These are phyloP conservation scores for Bos taurus DNA, from an alignment of 2,113 vertebrate species.

Conservation along the genomic window ARS-UCD2.0 NC_037330.1:79969001-79969500, in stretches of 20 bases:
- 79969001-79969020: not conserved
- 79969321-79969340: not conserved
- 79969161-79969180: not conserved
- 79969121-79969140: not conserved
- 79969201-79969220: not conserved
- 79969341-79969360: not conserved
- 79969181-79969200: not conserved
- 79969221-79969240: not conserved
- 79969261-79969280: not conserved
- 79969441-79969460: not conserved
- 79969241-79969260: not conserved
- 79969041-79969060: not conserved
- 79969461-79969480: not conserved
- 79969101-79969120: not conserved
- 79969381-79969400: not conserved
- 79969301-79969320: not conserved
- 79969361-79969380: not conserved
- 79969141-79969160: not conserved
- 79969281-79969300: not conserved
- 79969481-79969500: not conserved
- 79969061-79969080: not conserved
- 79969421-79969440: not conserved
- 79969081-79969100: not conserved
- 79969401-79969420: not conserved
- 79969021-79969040: not conserved